Percentiles rank a stretch among this genome's conserved stretches.
phyloP scores from a whole-genome alignment of 1,140 invertebrate genomes.

The Cephus cinctus region DNA sequence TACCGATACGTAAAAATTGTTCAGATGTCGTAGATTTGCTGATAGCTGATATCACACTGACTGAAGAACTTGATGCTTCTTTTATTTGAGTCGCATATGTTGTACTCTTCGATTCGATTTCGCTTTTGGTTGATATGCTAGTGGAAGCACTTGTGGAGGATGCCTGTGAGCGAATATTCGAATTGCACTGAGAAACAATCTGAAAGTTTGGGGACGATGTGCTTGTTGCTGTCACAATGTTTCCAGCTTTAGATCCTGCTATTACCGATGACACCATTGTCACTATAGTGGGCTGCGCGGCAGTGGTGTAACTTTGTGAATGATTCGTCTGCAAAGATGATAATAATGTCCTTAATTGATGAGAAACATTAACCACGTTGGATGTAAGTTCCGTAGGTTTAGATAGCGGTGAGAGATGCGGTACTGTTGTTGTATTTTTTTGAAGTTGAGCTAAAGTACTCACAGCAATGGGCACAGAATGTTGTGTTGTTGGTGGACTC shows the following conservation, averaged over 20 bases:
- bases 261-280: slow-evolving; percentile 63
- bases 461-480: slow-evolving; percentile 22
- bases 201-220: slow-evolving; percentile 19
- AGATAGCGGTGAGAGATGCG: slow-evolving; percentile 68
- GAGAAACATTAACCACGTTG: slow-evolving; percentile 69
- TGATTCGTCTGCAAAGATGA: slow-evolving; percentile 49
- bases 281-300: slow-evolving; percentile 32
- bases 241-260: slow-evolving; percentile 33
- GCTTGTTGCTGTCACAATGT: slow-evolving; percentile 27
- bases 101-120: slow-evolving; percentile 46
- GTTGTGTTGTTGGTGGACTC: slow-evolving; percentile 20
- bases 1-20: slow-evolving; percentile 33
- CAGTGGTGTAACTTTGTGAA: slow-evolving; percentile 36
- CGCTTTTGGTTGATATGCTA: too few relatives aligned
- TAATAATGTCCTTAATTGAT: slow-evolving; percentile 60
- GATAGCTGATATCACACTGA: slow-evolving; percentile 34
- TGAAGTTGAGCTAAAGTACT: slow-evolving; percentile 41
- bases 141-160: too few relatives aligned
- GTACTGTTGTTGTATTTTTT: slow-evolving; percentile 55
- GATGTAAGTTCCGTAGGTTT: slow-evolving; percentile 70
- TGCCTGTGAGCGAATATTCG: not conserved
- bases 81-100: slow-evolving; percentile 46
- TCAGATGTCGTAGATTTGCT: slow-evolving; percentile 29
- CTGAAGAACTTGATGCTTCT: slow-evolving; percentile 27
- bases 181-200: not conserved